Evolutionary conservation across 2,113 vertebrate species (phyloP).

Genomic region (Cyprinus carpio): DNA sequence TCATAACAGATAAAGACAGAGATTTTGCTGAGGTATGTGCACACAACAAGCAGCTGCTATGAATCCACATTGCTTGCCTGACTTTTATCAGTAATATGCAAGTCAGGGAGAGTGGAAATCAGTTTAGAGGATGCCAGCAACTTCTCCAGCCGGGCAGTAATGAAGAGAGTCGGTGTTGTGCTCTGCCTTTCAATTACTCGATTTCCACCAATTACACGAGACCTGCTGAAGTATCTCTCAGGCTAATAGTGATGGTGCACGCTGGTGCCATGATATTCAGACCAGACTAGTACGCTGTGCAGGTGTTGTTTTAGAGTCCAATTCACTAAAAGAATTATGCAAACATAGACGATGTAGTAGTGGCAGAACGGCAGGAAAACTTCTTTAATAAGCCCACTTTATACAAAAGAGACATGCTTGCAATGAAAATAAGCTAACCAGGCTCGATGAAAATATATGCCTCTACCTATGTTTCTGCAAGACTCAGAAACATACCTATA

Average conservation of each 20-base stretch:
- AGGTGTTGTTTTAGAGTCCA: not conserved
- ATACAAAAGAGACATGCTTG: not conserved
- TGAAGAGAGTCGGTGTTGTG: conserved; percentile 31
- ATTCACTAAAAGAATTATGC: conserved; percentile 12
- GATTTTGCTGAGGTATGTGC: not conserved
- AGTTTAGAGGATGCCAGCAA: not conserved
- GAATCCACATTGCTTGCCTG: not conserved
- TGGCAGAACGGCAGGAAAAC: not conserved
- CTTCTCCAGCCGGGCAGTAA: conserved; percentile 10
- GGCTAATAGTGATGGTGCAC: not conserved
- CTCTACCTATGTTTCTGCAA: not conserved
- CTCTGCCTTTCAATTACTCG: conserved; percentile 24
- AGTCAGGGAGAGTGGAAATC: not conserved
- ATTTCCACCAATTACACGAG: conserved; percentile 25
- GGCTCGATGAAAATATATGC: not conserved
- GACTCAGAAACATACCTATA: not conserved
- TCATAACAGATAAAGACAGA: not conserved
- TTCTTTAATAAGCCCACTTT: not conserved
- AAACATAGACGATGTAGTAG: not conserved
- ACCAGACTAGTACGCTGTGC: not conserved
- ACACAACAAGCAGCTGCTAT: not conserved
- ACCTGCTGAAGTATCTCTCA: conserved; percentile 16
- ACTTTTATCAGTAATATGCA: not conserved
- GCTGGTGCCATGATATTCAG: not conserved
- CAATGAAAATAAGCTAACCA: not conserved